Conservation (phyloP, 2,888 invertebrate species). For the Campaea margaritaria region DNA sequence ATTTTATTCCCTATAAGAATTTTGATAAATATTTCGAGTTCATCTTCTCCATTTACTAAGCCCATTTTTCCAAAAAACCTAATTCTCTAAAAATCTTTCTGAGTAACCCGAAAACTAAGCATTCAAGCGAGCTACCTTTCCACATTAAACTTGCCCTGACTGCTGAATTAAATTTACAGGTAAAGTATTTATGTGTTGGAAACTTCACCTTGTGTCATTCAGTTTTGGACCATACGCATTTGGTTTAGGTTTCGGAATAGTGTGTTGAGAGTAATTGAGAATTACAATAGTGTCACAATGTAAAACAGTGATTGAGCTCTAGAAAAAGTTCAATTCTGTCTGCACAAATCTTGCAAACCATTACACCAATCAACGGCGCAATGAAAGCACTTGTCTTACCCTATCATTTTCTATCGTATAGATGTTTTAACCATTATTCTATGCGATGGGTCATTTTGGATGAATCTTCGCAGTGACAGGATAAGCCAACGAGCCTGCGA, state of each 20-base stretch:
- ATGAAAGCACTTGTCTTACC: no score
- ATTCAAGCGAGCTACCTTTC: conserved; percentile 17
- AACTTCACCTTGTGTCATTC: conserved; percentile 21
- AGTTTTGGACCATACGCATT: conserved; percentile 13
- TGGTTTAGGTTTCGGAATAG: conserved; percentile 26
- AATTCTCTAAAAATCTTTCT: conserved; percentile 17
- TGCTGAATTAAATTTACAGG: conserved; percentile 39
- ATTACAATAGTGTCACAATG: conserved; percentile 1
- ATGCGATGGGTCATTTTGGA: no score
- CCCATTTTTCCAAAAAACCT: no score
- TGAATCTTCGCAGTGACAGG: no score
- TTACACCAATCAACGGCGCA: not conserved
- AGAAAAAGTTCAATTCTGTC: not conserved
- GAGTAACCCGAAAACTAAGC: conserved; percentile 20
- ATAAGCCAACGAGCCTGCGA: no score
- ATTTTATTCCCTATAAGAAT: no score
- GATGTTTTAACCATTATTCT: no score
- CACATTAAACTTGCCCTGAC: conserved; percentile 31
- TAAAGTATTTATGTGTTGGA: conserved; percentile 25
- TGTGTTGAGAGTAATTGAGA: conserved; percentile 21
- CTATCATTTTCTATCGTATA: no score
- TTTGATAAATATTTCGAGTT: no score
- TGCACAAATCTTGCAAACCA: not conserved
- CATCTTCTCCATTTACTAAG: not conserved
- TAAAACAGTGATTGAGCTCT: conserved; percentile 8